Evolutionary conservation across 2,888 invertebrate genomes (phyloP).

Genomic region (Cerastis leucographa): DNA sequence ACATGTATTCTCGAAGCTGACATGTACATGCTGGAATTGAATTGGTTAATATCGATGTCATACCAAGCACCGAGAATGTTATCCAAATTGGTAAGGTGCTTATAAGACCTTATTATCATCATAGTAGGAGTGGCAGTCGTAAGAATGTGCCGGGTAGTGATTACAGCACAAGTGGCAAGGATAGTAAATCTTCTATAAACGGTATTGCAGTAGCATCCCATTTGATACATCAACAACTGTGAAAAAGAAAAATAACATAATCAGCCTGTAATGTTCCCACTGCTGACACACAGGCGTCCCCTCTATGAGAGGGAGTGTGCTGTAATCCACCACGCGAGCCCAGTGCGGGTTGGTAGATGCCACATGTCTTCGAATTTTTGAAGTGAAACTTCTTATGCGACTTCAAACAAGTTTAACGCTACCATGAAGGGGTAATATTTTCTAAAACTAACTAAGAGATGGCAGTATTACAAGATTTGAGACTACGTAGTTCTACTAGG

Average conservation of each 20-base stretch:
- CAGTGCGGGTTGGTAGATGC: no score
- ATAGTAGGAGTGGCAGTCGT: not conserved
- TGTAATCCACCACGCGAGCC: no score
- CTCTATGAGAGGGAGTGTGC: no score
- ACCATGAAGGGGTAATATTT: no score
- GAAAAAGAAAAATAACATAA: not conserved
- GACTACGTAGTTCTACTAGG: no score
- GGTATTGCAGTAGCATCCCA: not conserved
- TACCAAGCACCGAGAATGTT: not conserved
- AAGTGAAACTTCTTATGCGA: no score
- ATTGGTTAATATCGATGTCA: fast-evolving
- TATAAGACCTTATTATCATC: not conserved
- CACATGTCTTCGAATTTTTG: no score
- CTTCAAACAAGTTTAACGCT: no score
- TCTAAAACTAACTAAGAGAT: no score
- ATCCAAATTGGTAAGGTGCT: fast-evolving
- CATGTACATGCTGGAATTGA: not conserved
- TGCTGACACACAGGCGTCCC: no score
- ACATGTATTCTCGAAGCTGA: not conserved
- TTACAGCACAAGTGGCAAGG: not conserved
- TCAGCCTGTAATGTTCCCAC: no score
- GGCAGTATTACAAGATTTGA: no score
- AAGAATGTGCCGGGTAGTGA: not conserved
- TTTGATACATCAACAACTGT: fast-evolving
- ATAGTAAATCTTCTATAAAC: not conserved